phyloP scores from a whole-genome alignment of 2,797 vertebrate species.

The Sorex maritimensis region DNA sequence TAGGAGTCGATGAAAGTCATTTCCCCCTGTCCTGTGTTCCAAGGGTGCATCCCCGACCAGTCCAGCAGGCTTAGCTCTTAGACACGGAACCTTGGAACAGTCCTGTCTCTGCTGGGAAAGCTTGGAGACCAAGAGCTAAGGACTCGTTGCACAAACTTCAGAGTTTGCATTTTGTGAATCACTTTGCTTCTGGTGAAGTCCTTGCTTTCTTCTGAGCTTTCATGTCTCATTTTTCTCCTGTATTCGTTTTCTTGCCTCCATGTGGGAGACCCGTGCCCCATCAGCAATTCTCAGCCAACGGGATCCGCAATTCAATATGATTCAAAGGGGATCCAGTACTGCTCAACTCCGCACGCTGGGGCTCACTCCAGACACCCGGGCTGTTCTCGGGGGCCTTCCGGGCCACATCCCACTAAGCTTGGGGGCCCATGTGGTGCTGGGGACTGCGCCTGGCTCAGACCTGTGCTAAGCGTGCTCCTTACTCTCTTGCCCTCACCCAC shows the following conservation, averaged over 20 bases:
- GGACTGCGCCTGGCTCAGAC: too few species aligned
- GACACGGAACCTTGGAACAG: not conserved
- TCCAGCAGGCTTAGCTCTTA: conserved; percentile 53
- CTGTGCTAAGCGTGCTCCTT: too few species aligned
- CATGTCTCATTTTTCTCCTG: not conserved
- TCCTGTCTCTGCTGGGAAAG: not conserved
- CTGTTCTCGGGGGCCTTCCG: too few species aligned
- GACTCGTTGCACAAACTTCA: not conserved
- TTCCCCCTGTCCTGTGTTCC: conserved; percentile 47
- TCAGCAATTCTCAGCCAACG: too few species aligned
- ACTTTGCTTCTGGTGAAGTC: not conserved
- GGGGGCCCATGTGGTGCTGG: too few species aligned
- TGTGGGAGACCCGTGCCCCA: too few species aligned
- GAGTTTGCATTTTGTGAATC: not conserved
- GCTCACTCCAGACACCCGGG: too few species aligned
- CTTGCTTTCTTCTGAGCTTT: not conserved
- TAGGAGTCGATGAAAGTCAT: not conserved
- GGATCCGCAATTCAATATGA: too few species aligned
- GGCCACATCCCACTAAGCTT: too few species aligned
- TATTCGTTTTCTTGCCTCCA: not conserved
- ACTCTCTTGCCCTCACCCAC: too few species aligned
- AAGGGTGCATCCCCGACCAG: not conserved
- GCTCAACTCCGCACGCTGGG: too few species aligned
- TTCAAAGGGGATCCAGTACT: too few species aligned
- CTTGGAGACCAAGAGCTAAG: not conserved